These are phyloP conservation scores for Pyrocephalus nanus DNA, from an alignment of 2,797 vertebrate species.

Conservation along the genomic window DNA sequence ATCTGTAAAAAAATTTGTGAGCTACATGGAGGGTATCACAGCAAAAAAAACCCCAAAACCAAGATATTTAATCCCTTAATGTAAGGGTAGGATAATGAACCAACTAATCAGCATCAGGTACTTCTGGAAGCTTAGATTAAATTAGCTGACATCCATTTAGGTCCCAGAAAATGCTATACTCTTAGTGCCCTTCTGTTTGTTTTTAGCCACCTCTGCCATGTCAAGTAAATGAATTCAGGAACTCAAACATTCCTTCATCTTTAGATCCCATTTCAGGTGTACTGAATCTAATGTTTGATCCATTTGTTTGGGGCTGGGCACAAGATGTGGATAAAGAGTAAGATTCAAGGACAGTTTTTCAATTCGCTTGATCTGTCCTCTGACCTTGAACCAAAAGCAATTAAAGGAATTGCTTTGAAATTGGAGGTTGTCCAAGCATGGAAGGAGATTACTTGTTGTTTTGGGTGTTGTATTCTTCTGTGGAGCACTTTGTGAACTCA, in stretches of 20 bases:
- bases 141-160: not conserved
- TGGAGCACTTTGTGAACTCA: not conserved
- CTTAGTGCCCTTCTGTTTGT: not conserved
- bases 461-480: not conserved
- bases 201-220: not conserved
- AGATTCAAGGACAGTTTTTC: not conserved
- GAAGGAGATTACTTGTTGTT: not conserved
- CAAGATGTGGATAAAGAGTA: not conserved
- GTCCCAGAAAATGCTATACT: not conserved
- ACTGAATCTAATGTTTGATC: not conserved
- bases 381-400: not conserved
- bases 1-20: not conserved
- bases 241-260: not conserved
- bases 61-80: not conserved
- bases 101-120: not conserved
- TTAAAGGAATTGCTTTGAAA: not conserved
- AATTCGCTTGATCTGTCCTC: not conserved
- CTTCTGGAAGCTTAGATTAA: not conserved
- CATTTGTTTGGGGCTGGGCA: not conserved
- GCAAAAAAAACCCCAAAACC: not conserved
- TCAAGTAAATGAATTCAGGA: not conserved
- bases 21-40: not conserved
- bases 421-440: not conserved
- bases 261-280: not conserved
- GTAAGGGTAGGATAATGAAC: not conserved